Evolutionary conservation across 2,888 invertebrate genomes (phyloP).

Genomic region (Tolmerus cingulatus): DNA sequence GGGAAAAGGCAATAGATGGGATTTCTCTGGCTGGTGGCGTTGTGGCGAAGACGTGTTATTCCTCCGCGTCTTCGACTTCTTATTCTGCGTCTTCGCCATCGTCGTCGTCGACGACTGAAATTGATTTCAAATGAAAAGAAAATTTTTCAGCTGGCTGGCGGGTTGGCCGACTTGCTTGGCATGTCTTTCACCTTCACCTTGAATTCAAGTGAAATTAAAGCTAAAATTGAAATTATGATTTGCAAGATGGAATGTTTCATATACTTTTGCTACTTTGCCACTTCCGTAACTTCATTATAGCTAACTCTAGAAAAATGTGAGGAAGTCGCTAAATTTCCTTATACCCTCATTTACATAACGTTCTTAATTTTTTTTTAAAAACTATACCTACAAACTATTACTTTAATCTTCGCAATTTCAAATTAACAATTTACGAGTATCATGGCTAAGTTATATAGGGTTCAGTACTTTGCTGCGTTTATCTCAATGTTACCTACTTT

Average conservation of each 20-base stretch:
- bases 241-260: background rate
- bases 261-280: background rate
- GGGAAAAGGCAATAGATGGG: slow-evolving; percentile 6
- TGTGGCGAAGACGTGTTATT: background rate
- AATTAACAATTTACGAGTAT: background rate
- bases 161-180: background rate
- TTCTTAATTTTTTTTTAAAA: too few relatives aligned
- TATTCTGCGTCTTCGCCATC: background rate
- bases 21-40: background rate
- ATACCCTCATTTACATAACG: too few relatives aligned
- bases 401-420: too few relatives aligned
- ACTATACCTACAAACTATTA: too few relatives aligned
- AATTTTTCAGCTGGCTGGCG: background rate
- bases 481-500: too few relatives aligned
- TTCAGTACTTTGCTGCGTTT: too few relatives aligned
- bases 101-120: background rate
- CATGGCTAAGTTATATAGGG: too few relatives aligned
- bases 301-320: background rate
- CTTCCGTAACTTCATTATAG: background rate
- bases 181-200: background rate
- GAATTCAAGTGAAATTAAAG: background rate
- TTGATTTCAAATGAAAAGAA: background rate
- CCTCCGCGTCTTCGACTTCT: background rate
- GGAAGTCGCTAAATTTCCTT: background rate
- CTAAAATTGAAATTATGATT: background rate